Conservation (phyloP, 2,113 vertebrate species). For the Epinephelus moara region DNA sequence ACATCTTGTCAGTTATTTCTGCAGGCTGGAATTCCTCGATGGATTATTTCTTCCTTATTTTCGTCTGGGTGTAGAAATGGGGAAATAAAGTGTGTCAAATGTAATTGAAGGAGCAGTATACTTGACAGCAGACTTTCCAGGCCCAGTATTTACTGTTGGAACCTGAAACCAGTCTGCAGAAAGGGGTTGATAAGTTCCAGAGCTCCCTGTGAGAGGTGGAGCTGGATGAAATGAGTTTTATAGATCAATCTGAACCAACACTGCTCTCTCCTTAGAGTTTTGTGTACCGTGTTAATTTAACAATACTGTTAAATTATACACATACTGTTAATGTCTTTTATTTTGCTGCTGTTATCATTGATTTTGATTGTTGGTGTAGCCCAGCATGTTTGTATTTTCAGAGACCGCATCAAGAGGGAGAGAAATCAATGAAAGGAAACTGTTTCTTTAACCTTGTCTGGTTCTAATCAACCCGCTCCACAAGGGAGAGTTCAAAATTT, state of each 20-base stretch:
- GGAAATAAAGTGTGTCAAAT: not conserved
- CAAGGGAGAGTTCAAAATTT: not conserved
- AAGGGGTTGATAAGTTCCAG: constrained; percentile 2
- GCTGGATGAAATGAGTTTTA: not conserved
- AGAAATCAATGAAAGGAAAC: no score
- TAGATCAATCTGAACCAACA: no score
- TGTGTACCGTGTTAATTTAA: no score
- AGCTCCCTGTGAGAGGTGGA: not conserved
- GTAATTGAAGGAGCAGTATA: not conserved
- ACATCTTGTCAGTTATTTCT: not conserved
- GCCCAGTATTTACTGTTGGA: not conserved
- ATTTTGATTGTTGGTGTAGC: no score
- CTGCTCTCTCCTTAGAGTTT: no score
- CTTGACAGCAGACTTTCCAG: not conserved
- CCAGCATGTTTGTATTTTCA: not conserved
- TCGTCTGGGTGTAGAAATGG: not conserved
- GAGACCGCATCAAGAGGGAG: not conserved
- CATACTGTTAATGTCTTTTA: not conserved
- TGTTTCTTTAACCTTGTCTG: constrained; percentile 18
- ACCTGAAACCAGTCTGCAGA: not conserved
- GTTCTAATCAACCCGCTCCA: constrained; percentile 11
- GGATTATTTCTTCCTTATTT: no score
- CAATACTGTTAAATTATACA: no score
- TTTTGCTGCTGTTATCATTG: not conserved
- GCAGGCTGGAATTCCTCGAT: not conserved